Percentiles rank a stretch among this genome's conserved stretches.
These are phyloP conservation scores for Baronia brevicornis DNA, from an alignment of 2,888 invertebrate genomes.

Conservation along the genomic window DNA sequence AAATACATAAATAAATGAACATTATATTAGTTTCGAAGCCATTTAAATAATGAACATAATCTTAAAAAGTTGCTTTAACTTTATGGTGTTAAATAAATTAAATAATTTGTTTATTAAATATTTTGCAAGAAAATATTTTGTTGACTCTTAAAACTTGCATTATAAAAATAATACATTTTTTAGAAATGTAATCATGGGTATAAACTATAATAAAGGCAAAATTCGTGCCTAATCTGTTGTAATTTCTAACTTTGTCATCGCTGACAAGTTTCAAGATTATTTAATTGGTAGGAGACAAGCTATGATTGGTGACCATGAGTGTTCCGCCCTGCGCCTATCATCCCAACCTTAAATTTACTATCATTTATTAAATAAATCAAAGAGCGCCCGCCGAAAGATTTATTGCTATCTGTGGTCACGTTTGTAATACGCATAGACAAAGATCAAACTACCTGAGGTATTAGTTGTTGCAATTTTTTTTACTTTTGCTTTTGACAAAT, in stretches of 20 bases:
- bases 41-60: no score
- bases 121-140: no score
- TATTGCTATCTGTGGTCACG: conserved; percentile 56
- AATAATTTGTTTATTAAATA: no score
- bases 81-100: no score
- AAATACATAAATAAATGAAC: no score
- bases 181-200: no score
- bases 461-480: conserved; percentile 33
- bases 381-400: conserved; percentile 64
- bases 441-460: conserved; percentile 32
- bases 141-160: no score
- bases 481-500: conserved; percentile 35
- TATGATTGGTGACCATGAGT: conserved; percentile 32
- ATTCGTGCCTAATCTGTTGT: neutral
- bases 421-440: conserved; percentile 37
- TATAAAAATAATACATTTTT: no score
- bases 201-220: no score
- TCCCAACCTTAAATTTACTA: conserved; percentile 71
- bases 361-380: conserved; percentile 76
- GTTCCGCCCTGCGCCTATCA: conserved; percentile 43
- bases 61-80: no score
- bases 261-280: conserved; percentile 26
- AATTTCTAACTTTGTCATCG: conserved; percentile 28
- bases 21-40: no score
- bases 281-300: conserved; percentile 46